Evolutionary conservation across 2,113 vertebrate species (phyloP).

Genomic region (Pterophyllum scalare): DNA sequence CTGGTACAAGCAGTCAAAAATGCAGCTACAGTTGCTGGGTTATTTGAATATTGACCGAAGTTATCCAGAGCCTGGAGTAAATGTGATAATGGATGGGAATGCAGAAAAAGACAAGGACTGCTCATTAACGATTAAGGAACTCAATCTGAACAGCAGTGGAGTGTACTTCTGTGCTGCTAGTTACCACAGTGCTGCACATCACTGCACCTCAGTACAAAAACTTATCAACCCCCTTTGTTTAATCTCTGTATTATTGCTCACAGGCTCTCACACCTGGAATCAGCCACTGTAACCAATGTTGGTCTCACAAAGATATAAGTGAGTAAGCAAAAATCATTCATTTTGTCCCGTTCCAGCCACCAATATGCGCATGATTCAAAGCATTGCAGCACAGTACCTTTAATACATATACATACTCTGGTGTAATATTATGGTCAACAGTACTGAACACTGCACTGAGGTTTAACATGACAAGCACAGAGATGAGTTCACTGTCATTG

Average conservation of each 20-base stretch:
- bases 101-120: not conserved
- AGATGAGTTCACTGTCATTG: too few relatives aligned
- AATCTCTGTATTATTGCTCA: not conserved
- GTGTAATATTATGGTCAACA: too few relatives aligned
- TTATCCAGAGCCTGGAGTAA: not conserved
- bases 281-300: too few relatives aligned
- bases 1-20: slow-evolving; percentile 44
- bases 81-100: not conserved
- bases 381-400: too few relatives aligned
- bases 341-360: too few relatives aligned
- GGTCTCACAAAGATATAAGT: too few relatives aligned
- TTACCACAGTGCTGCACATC: rapidly evolving
- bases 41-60: rapidly evolving
- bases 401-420: too few relatives aligned
- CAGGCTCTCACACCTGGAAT: not conserved
- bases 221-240: not conserved
- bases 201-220: slow-evolving; percentile 8
- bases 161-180: slow-evolving; percentile 31
- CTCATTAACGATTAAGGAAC: not conserved
- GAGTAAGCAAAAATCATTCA: too few relatives aligned
- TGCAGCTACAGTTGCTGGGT: slow-evolving; percentile 34
- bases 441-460: too few relatives aligned
- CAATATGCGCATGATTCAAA: too few relatives aligned
- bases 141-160: slow-evolving; percentile 16
- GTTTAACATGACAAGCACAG: too few relatives aligned